These are phyloP conservation scores for Stigmatopora nigra DNA, from an alignment of 2,113 vertebrate species.

Conservation along the genomic window DNA sequence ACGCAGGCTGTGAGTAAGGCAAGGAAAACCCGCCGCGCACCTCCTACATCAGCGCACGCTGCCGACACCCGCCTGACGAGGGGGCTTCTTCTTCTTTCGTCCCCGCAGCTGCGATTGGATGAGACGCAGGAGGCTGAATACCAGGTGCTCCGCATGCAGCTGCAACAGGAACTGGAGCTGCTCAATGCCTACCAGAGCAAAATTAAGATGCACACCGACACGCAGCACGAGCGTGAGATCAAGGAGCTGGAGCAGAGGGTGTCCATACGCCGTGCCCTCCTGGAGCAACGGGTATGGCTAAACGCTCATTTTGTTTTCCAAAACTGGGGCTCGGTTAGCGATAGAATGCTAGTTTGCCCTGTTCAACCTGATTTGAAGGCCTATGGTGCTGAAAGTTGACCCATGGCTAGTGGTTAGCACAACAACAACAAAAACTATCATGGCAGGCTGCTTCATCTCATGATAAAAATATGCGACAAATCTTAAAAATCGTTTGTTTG, in stretches of 20 bases:
- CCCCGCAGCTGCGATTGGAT: slow-evolving; percentile 77
- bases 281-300: slow-evolving; percentile 77
- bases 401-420: too few relatives aligned
- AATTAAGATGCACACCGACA: slow-evolving; percentile 88
- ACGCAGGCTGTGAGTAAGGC: slow-evolving; percentile 77
- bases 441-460: too few relatives aligned
- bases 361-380: too few relatives aligned
- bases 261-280: slow-evolving; percentile 80
- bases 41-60: slow-evolving; percentile 51
- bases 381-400: too few relatives aligned
- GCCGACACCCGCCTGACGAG: neutral
- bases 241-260: slow-evolving; percentile 86
- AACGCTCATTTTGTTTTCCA: neutral
- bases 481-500: too few relatives aligned
- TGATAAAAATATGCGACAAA: too few relatives aligned
- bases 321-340: too few relatives aligned
- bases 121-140: slow-evolving; percentile 87
- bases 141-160: slow-evolving; percentile 82
- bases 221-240: slow-evolving; percentile 80
- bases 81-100: neutral
- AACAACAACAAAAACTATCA: too few relatives aligned
- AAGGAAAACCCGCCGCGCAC: slow-evolving; percentile 66
- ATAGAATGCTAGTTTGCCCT: too few relatives aligned
- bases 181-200: slow-evolving; percentile 92
- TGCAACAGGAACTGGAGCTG: slow-evolving; percentile 87